Conservation (phyloP, 2,888 invertebrate genomes). For the Drosophila anceps region DNA sequence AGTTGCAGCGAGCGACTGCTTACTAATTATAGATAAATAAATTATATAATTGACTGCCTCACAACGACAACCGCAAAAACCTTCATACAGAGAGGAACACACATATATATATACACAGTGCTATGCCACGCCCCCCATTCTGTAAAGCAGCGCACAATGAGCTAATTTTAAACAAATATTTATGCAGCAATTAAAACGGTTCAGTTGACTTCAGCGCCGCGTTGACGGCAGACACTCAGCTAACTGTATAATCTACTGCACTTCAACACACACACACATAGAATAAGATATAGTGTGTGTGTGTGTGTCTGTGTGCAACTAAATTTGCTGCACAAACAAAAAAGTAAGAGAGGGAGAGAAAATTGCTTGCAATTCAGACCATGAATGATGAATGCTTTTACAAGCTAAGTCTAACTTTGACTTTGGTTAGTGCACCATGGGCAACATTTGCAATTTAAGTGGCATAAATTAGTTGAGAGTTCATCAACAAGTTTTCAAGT, state of each 20-base stretch:
- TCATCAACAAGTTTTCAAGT: conserved; percentile 4
- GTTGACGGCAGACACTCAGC: conserved; percentile 34
- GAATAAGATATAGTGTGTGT: conserved; percentile 5
- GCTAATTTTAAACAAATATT: conserved; percentile 79
- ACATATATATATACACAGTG: not conserved
- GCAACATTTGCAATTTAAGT: conserved; percentile 7
- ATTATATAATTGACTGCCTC: conserved; percentile 72
- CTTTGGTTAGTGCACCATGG: conserved; percentile 22
- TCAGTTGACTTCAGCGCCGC: conserved; percentile 65
- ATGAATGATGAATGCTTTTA: conserved; percentile 73
- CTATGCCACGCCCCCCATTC: not conserved
- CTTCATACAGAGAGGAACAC: not conserved
- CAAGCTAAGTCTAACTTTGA: conserved; percentile 51
- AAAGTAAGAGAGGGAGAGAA: conserved; percentile 18
- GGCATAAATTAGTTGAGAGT: conserved; percentile 6
- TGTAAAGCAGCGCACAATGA: conserved; percentile 63
- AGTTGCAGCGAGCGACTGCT: conserved; percentile 22
- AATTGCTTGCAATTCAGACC: conserved; percentile 47
- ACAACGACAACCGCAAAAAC: conserved; percentile 18
- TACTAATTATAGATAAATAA: conserved; percentile 78
- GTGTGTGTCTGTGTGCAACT: conserved; percentile 18
- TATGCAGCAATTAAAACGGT: conserved; percentile 79
- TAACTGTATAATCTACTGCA: conserved; percentile 47
- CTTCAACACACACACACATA: conserved; percentile 19
- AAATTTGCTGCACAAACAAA: conserved; percentile 58